These are phyloP conservation scores for Agrilus planipennis DNA, from an alignment of 1,140 invertebrate genomes.

Conservation along the genomic window DNA sequence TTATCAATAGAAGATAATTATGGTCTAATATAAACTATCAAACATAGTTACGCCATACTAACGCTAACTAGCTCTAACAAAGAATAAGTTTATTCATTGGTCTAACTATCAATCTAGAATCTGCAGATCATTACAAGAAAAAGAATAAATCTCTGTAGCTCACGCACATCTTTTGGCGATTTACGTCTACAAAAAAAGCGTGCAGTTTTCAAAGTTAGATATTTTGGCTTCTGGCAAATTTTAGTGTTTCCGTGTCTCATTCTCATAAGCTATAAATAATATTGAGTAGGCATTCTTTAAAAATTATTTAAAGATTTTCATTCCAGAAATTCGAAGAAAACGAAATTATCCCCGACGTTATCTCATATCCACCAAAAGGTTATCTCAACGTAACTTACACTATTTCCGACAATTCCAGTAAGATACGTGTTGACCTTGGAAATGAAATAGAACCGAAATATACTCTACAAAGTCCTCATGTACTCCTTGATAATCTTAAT, in stretches of 20 bases:
- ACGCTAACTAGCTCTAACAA: too few relatives aligned
- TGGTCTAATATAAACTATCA: too few relatives aligned
- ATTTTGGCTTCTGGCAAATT: background rate
- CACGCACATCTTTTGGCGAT: background rate
- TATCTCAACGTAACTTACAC: constrained; percentile 45
- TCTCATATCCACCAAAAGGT: constrained; percentile 43
- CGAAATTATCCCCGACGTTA: constrained; percentile 58
- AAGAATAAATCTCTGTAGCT: too few relatives aligned
- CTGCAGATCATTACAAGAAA: too few relatives aligned
- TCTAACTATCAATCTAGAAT: too few relatives aligned
- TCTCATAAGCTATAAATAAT: background rate
- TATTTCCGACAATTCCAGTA: too few relatives aligned
- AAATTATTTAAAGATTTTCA: constrained; percentile 2
- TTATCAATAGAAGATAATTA: too few relatives aligned
- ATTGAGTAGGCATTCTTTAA: background rate
- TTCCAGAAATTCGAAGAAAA: constrained; percentile 9
- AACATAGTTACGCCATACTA: too few relatives aligned
- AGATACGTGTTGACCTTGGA: constrained; percentile 44
- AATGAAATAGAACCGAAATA: constrained; percentile 51
- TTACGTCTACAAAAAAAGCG: background rate
- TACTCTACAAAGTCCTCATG: constrained; percentile 49
- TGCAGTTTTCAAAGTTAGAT: background rate
- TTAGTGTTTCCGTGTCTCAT: background rate
- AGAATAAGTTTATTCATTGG: too few relatives aligned
- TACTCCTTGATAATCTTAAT: constrained; percentile 47